These are phyloP conservation scores for Acrobasis suavella DNA, from an alignment of 2,888 invertebrate genomes.

Conservation along the genomic window DNA sequence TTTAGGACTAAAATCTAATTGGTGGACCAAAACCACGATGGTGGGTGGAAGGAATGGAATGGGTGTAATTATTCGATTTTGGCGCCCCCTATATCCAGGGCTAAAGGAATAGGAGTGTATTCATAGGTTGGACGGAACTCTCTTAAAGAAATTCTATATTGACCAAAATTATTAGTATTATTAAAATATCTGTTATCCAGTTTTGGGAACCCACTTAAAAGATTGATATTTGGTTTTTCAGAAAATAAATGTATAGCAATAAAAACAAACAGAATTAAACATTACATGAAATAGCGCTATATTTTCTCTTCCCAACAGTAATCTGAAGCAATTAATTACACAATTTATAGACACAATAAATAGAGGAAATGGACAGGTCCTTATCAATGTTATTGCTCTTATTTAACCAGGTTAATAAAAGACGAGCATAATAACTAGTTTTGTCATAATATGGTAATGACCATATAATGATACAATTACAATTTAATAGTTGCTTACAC, in stretches of 20 bases:
- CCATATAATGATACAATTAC: background rate
- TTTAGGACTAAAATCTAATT: too few species aligned
- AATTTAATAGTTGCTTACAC: background rate
- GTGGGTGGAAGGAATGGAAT: too few species aligned
- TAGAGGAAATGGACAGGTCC: conserved; percentile 16
- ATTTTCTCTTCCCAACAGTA: conserved; percentile 4
- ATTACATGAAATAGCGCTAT: background rate
- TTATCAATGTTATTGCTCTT: conserved; percentile 25
- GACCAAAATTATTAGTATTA: too few species aligned
- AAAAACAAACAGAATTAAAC: background rate
- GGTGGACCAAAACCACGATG: too few species aligned
- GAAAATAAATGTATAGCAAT: background rate
- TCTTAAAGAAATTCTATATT: too few species aligned
- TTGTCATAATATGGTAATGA: too few species aligned
- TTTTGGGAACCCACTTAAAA: background rate
- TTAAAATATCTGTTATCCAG: too few species aligned
- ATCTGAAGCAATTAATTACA: conserved; percentile 26
- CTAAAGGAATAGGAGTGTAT: too few species aligned
- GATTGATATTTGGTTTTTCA: background rate
- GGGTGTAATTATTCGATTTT: too few species aligned
- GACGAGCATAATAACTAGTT: background rate
- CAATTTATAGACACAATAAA: conserved; percentile 23
- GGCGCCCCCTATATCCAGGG: too few species aligned
- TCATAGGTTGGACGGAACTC: too few species aligned
- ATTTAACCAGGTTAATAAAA: conserved; percentile 3